Base-by-base conservation (phyloP, 2,797 vertebrate species). In the Halcyon chelicuti region DNA sequence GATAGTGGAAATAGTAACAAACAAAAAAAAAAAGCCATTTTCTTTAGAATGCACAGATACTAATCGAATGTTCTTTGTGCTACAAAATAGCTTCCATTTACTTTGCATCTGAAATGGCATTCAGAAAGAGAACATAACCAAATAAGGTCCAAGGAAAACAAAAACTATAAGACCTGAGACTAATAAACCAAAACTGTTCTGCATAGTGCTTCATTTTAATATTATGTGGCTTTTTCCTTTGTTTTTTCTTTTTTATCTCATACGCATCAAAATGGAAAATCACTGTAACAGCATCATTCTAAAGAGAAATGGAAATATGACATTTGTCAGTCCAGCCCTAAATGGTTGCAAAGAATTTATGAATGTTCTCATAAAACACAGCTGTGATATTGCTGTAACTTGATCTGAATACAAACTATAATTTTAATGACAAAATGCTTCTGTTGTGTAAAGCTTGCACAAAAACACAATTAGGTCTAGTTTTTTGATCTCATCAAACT, bases 401-500 rank as follows among this genome's bases (percentile, higher is more conserved):
- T 96, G 63, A 85, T 80, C 74, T 22, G 74, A 96, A 97, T 96
- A 65, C 86, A 54, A 93, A 92, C 73, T 73, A 35, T 39, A 94
- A 79, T 86, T 97, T 96, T 95, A 96, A 97, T 95, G 90, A 95
- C 61, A 96, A 96, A 89, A 81, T 91, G 81, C 9, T 78, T 94
- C 90, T 96, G 87, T 75, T 93, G 88, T 88, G 78, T 95, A 91
- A 82, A 84, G 52, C 75, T 94, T 84, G 80, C 78, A 91, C 75
- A 95, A 94, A 97, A 89, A 87, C 78, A 92, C 94, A 73, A 91
- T 97, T 96, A 89, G 16, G 8, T 89, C 66, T 88, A 90, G 75
- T 81, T 58, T 84, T 92, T 72, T 88, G 82, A 83, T 96, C 82
- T 93, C 77, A 88, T 87, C 29, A 75, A 95, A 96, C 21, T 42